Percentiles rank a stretch among this genome's conserved stretches.
Conservation (phyloP, 2,113 vertebrate species). For the western clawed frog (Xenopus tropicalis) region DNA sequence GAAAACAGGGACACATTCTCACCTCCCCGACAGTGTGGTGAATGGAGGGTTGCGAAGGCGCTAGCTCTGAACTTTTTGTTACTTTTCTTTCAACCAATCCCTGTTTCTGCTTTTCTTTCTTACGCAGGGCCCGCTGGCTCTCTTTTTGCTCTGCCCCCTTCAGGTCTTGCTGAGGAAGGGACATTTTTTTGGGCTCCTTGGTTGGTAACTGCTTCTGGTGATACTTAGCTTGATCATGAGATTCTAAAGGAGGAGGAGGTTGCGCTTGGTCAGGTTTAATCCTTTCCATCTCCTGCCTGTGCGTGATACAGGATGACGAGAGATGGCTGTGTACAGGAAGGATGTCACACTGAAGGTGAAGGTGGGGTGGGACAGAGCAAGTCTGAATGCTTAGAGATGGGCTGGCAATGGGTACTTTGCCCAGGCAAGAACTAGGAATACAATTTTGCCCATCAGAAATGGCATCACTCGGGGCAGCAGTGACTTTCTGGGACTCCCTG, state of each 20-base stretch:
- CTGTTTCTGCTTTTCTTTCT: neutral
- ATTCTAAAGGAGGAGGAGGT: conserved; percentile 14
- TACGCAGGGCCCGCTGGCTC: neutral
- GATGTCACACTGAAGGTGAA: conserved; percentile 61
- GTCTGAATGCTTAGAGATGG: conserved; percentile 42
- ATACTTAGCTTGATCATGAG: neutral
- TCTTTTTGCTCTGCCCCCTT: neutral
- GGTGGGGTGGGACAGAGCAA: conserved; percentile 50
- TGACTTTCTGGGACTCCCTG: neutral
- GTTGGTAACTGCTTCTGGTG: neutral
- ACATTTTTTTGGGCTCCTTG: conserved; percentile 24
- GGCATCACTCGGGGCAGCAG: neutral
- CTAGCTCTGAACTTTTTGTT: neutral
- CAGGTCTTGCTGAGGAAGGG: neutral
- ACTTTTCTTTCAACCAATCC: neutral
- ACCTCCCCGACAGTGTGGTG: conserved; percentile 67
- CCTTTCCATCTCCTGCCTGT: too few relatives aligned
- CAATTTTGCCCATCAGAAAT: neutral
- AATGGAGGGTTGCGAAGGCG: conserved; percentile 56
- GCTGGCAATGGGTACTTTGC: conserved; percentile 42
- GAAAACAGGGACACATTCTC: neutral
- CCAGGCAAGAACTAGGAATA: neutral
- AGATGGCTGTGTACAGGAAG: conserved; percentile 48
- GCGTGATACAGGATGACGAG: neutral
- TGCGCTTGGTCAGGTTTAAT: neutral